Conservation (phyloP, 2,888 invertebrate species). For the Troglohyphantes excavatus region DNA sequence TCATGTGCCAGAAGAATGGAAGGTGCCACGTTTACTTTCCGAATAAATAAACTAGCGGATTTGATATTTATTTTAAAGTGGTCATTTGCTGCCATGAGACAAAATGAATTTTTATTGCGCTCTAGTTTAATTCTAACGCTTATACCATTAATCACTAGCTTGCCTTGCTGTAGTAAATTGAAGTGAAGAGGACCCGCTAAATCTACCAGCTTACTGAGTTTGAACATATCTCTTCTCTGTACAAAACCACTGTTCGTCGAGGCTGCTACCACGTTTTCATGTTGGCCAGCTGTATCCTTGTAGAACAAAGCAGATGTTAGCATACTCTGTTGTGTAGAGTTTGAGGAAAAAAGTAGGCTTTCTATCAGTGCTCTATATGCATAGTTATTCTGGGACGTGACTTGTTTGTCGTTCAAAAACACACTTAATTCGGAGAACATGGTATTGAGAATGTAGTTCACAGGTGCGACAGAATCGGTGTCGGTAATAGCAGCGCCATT, state of each 20-base stretch:
- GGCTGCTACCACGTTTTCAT: background rate
- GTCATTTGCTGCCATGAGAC: background rate
- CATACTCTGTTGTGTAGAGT: slow-evolving; percentile 17
- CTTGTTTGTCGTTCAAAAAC: slow-evolving; percentile 53
- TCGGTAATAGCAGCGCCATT: background rate
- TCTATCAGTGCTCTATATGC: slow-evolving; percentile 31
- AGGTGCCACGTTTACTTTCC: slow-evolving; percentile 34
- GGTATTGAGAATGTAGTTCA: slow-evolving; percentile 51
- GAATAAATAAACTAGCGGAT: slow-evolving; percentile 29
- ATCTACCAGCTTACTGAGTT: background rate
- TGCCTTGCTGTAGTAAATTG: slow-evolving; percentile 34
- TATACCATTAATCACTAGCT: slow-evolving; percentile 48
- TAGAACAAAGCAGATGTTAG: slow-evolving; percentile 26
- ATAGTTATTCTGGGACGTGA: slow-evolving; percentile 40
- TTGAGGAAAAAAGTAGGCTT: slow-evolving; percentile 36
- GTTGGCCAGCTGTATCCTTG: slow-evolving; percentile 13
- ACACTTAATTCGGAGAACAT: slow-evolving; percentile 39
- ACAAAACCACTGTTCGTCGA: slow-evolving; percentile 10
- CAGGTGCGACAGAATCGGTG: slow-evolving; percentile 4
- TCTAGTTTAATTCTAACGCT: slow-evolving; percentile 31
- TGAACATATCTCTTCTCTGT: background rate
- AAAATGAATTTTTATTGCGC: slow-evolving; percentile 16
- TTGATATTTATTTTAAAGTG: background rate
- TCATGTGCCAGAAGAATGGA: slow-evolving; percentile 56
- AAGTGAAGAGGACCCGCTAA: slow-evolving; percentile 33